A percentile compares a stretch with the other conserved stretches of the same genome.
These are phyloP conservation scores for Setipinna tenuifilis DNA, from an alignment of 2,797 vertebrate species.

Conservation along the genomic window DNA sequence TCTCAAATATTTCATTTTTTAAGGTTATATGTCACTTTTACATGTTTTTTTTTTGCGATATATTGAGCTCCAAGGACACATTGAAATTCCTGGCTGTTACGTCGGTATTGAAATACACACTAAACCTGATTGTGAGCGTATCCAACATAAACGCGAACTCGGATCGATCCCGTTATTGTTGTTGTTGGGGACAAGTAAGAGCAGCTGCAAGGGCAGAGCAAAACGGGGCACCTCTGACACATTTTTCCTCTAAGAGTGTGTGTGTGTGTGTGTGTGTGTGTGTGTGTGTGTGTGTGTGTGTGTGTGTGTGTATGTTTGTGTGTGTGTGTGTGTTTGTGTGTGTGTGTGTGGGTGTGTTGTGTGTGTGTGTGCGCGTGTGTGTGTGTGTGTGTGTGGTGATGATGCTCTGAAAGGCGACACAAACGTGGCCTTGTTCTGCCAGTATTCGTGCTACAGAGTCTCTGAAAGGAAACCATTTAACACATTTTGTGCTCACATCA, in stretches of 20 bases:
- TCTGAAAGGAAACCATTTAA: background rate
- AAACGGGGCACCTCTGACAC: background rate
- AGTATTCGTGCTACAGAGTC: background rate
- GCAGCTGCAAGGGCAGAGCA: background rate
- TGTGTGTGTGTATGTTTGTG: constrained; percentile 10
- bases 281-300: constrained; percentile 15
- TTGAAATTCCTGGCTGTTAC: background rate
- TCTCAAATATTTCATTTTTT: background rate
- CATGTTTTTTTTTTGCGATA: background rate
- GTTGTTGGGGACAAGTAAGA: background rate
- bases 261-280: background rate
- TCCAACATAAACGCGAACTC: background rate
- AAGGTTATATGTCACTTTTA: background rate
- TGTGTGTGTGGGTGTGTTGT: too few relatives aligned
- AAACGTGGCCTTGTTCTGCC: background rate
- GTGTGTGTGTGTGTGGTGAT: background rate
- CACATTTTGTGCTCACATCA: background rate
- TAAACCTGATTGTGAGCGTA: background rate
- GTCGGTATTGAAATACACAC: background rate
- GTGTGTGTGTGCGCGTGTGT: too few relatives aligned
- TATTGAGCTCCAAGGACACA: background rate
- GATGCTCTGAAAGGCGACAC: background rate
- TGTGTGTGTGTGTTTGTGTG: background rate
- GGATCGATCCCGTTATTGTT: background rate
- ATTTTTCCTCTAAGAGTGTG: background rate